These are phyloP conservation scores for Cotesia congregata DNA, from an alignment of 2,888 invertebrate species.

Conservation along the genomic window DNA sequence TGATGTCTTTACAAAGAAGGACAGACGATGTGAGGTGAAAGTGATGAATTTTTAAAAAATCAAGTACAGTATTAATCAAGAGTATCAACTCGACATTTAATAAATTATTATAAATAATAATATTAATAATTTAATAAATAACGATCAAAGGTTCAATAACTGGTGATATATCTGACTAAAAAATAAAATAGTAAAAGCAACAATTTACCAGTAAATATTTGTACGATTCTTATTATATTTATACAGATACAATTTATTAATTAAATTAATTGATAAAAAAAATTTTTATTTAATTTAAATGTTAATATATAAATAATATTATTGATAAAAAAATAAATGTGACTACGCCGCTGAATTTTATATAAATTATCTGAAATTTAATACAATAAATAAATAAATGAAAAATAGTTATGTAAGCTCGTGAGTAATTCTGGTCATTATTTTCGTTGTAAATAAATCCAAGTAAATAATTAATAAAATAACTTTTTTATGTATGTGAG, in stretches of 20 bases:
- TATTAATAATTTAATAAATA: not conserved
- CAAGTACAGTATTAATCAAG: constrained; percentile 9
- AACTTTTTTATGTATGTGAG: not conserved
- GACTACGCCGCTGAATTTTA: constrained; percentile 61
- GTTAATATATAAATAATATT: constrained; percentile 55
- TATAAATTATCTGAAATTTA: constrained; percentile 51
- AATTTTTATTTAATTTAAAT: constrained; percentile 63
- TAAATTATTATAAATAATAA: constrained; percentile 9
- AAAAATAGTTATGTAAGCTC: constrained; percentile 59
- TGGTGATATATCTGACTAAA: constrained; percentile 26
- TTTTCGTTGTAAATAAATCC: constrained; percentile 53
- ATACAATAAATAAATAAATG: constrained; percentile 54
- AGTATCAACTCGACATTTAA: constrained; percentile 6
- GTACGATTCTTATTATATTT: constrained; percentile 56
- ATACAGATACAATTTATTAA: constrained; percentile 59
- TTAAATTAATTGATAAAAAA: constrained; percentile 45
- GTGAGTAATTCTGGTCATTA: constrained; percentile 67
- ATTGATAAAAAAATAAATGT: constrained; percentile 52
- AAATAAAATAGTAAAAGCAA: constrained; percentile 22
- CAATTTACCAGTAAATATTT: constrained; percentile 32
- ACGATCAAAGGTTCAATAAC: not conserved
- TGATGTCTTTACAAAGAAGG: not conserved
- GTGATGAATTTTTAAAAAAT: constrained; percentile 13
- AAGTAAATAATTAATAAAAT: not conserved
- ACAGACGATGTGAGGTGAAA: not conserved